Evolutionary conservation across 2,113 vertebrate genomes (phyloP).

Genomic region (Neoarius graeffei): DNA sequence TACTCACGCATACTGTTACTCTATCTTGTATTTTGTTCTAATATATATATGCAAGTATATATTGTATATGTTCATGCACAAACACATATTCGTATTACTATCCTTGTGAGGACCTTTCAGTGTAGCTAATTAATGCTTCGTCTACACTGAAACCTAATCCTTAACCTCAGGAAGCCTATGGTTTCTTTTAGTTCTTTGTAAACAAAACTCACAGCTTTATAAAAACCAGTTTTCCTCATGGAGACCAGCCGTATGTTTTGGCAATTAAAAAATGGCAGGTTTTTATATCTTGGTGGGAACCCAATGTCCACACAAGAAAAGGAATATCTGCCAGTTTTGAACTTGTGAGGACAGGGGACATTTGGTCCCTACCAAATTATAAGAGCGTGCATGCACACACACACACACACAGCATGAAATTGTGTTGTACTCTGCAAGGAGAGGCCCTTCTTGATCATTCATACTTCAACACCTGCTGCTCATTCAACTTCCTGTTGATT

Average conservation of each 20-base stretch:
- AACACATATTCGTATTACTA: neutral
- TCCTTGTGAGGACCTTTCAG: neutral
- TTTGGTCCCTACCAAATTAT: neutral
- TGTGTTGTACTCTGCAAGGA: no score
- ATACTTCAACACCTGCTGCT: neutral
- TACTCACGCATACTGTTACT: slow-evolving; percentile 51
- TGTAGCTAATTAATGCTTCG: neutral
- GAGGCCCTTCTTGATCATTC: neutral
- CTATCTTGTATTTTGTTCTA: neutral
- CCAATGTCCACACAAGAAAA: neutral
- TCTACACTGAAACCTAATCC: neutral
- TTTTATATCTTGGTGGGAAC: neutral
- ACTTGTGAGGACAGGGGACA: neutral
- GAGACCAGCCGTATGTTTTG: neutral
- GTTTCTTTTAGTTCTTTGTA: neutral
- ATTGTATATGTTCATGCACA: neutral
- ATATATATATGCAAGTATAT: slow-evolving; percentile 11
- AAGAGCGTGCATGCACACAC: neutral
- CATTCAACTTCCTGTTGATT: neutral
- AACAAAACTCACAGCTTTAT: neutral
- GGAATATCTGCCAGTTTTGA: neutral
- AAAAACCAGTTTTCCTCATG: neutral
- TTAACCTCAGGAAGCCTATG: neutral
- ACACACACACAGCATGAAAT: neutral
- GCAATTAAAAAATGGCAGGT: neutral